phyloP scores from a whole-genome alignment of 2,888 invertebrate genomes.

The Lacanobia wlatinum region DNA sequence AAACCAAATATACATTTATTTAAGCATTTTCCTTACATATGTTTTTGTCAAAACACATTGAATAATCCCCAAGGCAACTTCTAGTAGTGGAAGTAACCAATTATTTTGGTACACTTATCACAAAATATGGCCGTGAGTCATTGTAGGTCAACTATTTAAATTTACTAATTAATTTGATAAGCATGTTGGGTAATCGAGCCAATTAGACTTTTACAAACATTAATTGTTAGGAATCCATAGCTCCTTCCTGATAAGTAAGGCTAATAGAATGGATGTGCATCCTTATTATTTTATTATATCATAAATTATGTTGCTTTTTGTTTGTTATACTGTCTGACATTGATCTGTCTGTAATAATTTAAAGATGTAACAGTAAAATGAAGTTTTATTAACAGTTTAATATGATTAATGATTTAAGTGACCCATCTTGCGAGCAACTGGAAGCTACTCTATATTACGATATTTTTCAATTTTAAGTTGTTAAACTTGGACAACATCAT shows the following conservation, averaged over 20 bases:
- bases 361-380: background rate
- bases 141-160: slow-evolving; percentile 65
- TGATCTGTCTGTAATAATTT: background rate
- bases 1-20: slow-evolving; percentile 2
- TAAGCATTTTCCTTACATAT: background rate
- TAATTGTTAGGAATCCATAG: slow-evolving; percentile 58
- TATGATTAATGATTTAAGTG: background rate
- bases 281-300: slow-evolving; percentile 21
- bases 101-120: slow-evolving; percentile 57
- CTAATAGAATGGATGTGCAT: slow-evolving; percentile 47
- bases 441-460: too few relatives aligned
- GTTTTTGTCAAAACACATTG: background rate
- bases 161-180: slow-evolving; percentile 64
- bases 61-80: slow-evolving; percentile 37
- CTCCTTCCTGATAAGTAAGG: slow-evolving; percentile 60
- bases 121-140: slow-evolving; percentile 49
- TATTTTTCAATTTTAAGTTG: too few relatives aligned
- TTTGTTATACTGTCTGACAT: background rate
- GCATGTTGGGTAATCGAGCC: slow-evolving; percentile 54
- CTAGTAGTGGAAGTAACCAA: slow-evolving; percentile 47
- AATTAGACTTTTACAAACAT: slow-evolving; percentile 62
- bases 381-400: background rate
- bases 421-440: background rate
- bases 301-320: slow-evolving; percentile 16
- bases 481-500: too few relatives aligned